Evolutionary conservation across 2,888 invertebrate genomes (phyloP).

Genomic region (Sympetrum striolatum): DNA sequence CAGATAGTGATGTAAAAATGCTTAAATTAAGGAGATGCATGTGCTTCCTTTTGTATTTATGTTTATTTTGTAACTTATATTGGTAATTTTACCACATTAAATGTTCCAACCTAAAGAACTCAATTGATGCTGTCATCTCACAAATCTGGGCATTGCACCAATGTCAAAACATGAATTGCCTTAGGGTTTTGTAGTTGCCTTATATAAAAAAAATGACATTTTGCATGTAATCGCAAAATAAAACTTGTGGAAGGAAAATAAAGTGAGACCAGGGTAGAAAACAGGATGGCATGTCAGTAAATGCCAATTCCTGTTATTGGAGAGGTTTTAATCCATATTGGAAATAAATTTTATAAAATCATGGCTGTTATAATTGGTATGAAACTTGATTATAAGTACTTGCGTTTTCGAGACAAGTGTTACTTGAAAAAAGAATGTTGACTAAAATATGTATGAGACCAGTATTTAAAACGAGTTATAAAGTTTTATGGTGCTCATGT

Average conservation of each 20-base stretch:
- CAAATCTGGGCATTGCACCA: slow-evolving; percentile 12
- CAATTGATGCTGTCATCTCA: background rate
- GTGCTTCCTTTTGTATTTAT: slow-evolving; percentile 37
- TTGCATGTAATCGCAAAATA: background rate
- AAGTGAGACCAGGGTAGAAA: slow-evolving; percentile 17
- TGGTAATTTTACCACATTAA: slow-evolving; percentile 18
- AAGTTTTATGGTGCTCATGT: background rate
- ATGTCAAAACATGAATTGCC: slow-evolving; percentile 16
- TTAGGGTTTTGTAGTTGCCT: slow-evolving; percentile 2
- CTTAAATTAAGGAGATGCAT: background rate
- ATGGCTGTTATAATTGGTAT: background rate
- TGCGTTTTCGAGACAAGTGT: background rate
- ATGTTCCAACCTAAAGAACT: slow-evolving; percentile 4
- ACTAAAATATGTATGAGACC: background rate
- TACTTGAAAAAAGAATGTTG: background rate
- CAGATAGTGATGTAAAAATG: slow-evolving; percentile 43
- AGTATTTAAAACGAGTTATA: background rate
- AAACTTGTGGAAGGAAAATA: background rate
- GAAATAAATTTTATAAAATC: background rate
- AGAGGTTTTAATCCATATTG: background rate
- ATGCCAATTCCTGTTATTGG: background rate
- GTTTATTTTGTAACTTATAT: slow-evolving; percentile 19
- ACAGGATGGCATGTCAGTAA: background rate
- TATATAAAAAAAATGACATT: background rate
- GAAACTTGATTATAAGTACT: background rate